phyloP scores from a whole-genome alignment of 2,797 vertebrate genomes.

The Margarornis squamiger region DNA sequence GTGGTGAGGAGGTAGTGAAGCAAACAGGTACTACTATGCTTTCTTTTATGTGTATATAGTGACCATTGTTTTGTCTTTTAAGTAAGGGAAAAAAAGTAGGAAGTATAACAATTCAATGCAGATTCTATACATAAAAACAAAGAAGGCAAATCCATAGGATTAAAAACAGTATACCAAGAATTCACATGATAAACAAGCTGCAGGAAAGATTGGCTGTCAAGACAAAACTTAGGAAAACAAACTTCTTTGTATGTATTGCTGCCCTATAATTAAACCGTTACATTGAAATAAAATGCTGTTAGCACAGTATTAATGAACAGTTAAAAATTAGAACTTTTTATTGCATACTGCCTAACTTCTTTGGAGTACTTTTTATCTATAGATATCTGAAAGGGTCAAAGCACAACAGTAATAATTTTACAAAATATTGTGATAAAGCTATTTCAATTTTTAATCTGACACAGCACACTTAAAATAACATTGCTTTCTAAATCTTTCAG shows the following conservation, averaged over 20 bases:
- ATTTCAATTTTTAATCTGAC: background rate
- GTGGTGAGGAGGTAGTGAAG: background rate
- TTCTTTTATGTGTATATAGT: background rate
- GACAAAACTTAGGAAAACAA: background rate
- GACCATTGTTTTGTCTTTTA: background rate
- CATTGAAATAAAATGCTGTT: background rate
- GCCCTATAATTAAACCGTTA: background rate
- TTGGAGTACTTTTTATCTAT: background rate
- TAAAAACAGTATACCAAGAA: background rate
- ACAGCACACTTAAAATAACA: background rate
- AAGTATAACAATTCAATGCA: background rate
- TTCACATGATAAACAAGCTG: background rate
- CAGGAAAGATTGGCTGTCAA: background rate
- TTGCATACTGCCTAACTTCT: background rate
- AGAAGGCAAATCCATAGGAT: background rate
- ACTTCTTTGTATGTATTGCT: background rate
- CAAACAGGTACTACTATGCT: background rate
- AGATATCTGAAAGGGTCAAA: background rate
- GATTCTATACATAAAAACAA: background rate
- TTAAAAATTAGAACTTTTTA: background rate
- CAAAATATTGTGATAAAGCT: background rate
- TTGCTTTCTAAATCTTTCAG: background rate
- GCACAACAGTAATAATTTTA: background rate
- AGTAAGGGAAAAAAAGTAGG: background rate
- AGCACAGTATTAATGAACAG: background rate